phyloP scores from a whole-genome alignment of 2,888 invertebrate genomes.

The Serrognathus titanus region DNA sequence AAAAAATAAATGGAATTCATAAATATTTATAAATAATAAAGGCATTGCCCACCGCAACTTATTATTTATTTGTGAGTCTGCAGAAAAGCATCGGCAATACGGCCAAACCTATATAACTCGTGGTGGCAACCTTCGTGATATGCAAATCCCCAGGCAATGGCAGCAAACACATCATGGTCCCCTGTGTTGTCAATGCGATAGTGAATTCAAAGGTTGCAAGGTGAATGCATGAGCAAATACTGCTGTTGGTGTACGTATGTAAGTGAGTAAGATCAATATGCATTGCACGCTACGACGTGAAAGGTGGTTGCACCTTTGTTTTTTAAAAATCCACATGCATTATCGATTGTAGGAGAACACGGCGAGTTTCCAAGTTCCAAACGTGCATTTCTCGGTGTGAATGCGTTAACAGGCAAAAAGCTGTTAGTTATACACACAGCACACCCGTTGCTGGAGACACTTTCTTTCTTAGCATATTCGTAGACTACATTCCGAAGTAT shows the following conservation, averaged over 20 bases:
- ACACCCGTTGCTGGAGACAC: no score
- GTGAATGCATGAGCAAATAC: neutral
- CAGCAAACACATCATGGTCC: neutral
- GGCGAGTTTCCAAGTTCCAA: neutral
- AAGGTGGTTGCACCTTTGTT: constrained; percentile 34
- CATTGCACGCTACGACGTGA: constrained; percentile 8
- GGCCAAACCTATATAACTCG: neutral
- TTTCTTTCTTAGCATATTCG: no score
- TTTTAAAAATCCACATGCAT: neutral
- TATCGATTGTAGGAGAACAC: neutral
- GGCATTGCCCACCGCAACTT: no score
- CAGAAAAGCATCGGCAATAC: no score
- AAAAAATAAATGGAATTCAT: no score
- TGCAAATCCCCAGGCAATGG: neutral
- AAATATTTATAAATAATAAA: no score
- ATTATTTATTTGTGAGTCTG: no score
- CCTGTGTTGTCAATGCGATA: neutral
- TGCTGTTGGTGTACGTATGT: neutral
- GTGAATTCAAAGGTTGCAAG: constrained; percentile 3
- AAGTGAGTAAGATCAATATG: constrained; percentile 14
- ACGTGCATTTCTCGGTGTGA: neutral
- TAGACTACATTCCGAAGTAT: no score
- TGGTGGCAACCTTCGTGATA: neutral
- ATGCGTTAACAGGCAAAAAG: no score
- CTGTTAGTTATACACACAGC: no score